Evolutionary conservation across 2,888 invertebrate species (phyloP).

Genomic region (Nomada lathburiana): DNA sequence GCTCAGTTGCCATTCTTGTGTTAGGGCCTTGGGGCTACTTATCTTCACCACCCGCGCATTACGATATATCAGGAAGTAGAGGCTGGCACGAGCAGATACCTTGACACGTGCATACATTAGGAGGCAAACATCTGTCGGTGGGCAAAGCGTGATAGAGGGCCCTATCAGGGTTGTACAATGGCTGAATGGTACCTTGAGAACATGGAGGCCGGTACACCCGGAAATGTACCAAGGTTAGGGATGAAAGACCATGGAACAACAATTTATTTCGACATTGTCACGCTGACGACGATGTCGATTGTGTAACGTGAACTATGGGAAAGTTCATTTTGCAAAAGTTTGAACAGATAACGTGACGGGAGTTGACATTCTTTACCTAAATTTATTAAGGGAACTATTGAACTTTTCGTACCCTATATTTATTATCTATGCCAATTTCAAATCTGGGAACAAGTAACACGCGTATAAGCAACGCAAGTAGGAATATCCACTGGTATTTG

Average conservation of each 20-base stretch:
- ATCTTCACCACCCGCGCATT: conserved; percentile 62
- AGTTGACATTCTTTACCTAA: background rate
- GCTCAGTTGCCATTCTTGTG: conserved; percentile 22
- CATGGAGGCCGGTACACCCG: conserved; percentile 49
- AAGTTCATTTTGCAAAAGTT: background rate
- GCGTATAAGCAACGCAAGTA: background rate
- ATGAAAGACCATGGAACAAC: conserved; percentile 41
- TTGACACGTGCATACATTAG: conserved; percentile 80
- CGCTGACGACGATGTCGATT: conserved; percentile 18
- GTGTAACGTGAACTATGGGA: background rate
- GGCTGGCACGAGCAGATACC: conserved; percentile 69
- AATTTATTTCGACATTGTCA: conserved; percentile 52
- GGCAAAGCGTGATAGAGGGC: conserved; percentile 69
- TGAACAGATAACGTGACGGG: background rate
- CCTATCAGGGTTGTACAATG: conserved; percentile 71
- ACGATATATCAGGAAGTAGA: conserved; percentile 69
- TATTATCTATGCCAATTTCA: too few species aligned
- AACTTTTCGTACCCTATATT: too few species aligned
- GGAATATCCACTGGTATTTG: conserved; percentile 10
- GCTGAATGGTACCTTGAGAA: conserved; percentile 69
- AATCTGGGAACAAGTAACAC: too few species aligned
- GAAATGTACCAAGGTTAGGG: conserved; percentile 50
- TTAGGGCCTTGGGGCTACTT: conserved; percentile 16
- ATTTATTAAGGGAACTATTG: background rate
- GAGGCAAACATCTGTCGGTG: conserved; percentile 75